A percentile compares a stretch with the other conserved stretches of the same genome.
These are phyloP conservation scores for Orientallactaga sibirica DNA, from an alignment of 2,797 vertebrate genomes.

Conservation along the genomic window DNA sequence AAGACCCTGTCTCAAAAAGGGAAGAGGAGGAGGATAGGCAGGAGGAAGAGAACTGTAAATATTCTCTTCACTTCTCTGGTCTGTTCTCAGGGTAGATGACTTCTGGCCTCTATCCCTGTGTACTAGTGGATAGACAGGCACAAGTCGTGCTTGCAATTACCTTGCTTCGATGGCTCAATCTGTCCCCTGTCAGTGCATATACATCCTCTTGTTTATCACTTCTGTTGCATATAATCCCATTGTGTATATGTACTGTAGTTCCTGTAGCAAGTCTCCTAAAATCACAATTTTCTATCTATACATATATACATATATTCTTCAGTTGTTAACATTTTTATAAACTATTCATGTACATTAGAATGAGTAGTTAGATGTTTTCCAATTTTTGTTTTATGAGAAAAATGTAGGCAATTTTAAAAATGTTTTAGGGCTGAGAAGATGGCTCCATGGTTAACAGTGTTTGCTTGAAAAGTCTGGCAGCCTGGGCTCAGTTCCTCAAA, in stretches of 20 bases:
- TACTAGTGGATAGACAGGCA: neutral
- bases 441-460: no score
- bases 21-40: no score
- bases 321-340: neutral
- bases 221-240: neutral
- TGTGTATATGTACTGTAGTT: neutral
- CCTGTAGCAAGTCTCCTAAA: neutral
- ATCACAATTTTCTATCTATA: slow-evolving; percentile 1
- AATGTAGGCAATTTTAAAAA: neutral
- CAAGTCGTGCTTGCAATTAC: neutral
- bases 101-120: neutral
- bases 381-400: slow-evolving; percentile 45
- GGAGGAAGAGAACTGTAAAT: no score
- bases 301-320: neutral
- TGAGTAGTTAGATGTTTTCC: neutral
- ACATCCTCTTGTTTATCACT: neutral
- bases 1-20: no score
- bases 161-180: neutral
- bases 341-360: neutral
- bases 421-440: no score
- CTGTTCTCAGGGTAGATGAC: neutral
- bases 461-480: no score
- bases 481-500: no score
- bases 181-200: neutral
- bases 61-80: neutral